Conservation (phyloP, 2,888 invertebrate genomes). For the Busseola fusca region DNA sequence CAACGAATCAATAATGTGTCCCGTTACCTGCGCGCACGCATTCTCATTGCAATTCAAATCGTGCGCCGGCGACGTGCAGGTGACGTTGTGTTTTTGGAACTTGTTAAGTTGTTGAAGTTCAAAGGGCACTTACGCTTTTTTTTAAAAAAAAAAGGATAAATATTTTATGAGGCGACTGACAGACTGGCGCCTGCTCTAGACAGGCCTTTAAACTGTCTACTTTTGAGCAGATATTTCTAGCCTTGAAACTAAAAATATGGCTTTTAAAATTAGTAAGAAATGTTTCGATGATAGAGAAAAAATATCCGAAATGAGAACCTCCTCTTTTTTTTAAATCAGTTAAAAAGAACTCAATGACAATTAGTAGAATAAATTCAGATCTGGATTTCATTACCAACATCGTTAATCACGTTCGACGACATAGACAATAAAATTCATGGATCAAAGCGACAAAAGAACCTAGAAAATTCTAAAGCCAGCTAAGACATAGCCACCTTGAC, state of each 20-base stretch:
- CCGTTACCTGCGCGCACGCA: slow-evolving; percentile 66
- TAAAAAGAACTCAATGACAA: background rate
- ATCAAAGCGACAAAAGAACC: background rate
- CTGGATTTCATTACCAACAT: background rate
- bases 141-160: background rate
- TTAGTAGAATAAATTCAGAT: background rate
- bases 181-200: background rate
- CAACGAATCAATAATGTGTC: slow-evolving; percentile 64
- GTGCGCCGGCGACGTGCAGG: slow-evolving; percentile 44
- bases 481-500: slow-evolving; percentile 17
- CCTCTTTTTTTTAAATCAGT: too few species aligned
- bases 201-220: background rate
- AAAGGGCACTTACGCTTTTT: slow-evolving; percentile 26
- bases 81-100: slow-evolving; percentile 49
- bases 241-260: too few species aligned
- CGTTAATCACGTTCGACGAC: background rate
- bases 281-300: too few species aligned
- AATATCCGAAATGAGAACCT: too few species aligned
- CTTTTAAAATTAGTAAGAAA: too few species aligned
- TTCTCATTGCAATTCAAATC: slow-evolving; percentile 72
- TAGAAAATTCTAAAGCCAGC: slow-evolving; percentile 5
- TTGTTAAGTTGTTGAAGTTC: slow-evolving; percentile 20
- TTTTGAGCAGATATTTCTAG: background rate
- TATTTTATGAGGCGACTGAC: background rate
- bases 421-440: background rate